Evolutionary conservation across 2,113 vertebrate species (phyloP).

Genomic region (Bombycilla garrulus): DNA sequence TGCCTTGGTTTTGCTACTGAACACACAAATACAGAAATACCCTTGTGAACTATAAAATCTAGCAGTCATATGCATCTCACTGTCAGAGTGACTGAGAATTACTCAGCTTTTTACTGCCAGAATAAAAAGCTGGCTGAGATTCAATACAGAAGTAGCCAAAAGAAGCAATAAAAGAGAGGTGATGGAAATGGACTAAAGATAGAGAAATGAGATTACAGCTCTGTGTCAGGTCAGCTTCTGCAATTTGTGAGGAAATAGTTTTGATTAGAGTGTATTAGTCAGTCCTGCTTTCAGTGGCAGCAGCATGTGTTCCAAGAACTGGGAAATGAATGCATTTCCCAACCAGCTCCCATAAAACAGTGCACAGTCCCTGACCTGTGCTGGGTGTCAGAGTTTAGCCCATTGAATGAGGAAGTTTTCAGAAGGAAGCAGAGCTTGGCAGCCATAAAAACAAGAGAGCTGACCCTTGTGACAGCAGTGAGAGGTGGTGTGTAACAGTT

Average conservation of each 20-base stretch:
- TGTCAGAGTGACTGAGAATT: not conserved
- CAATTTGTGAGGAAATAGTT: not conserved
- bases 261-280: not conserved
- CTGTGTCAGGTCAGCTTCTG: not conserved
- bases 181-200: not conserved
- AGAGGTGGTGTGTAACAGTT: not conserved
- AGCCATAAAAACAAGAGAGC: not conserved
- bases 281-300: not conserved
- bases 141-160: not conserved
- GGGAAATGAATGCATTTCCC: not conserved
- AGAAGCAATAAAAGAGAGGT: not conserved
- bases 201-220: not conserved
- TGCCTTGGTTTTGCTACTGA: not conserved
- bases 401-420: not conserved
- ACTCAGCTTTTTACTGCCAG: not conserved
- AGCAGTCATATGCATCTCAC: not conserved
- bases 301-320: not conserved
- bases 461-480: not conserved
- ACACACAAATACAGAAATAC: not conserved
- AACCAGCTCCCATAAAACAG: not conserved
- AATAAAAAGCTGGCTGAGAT: not conserved
- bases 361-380: rapidly evolving
- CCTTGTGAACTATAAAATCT: not conserved
- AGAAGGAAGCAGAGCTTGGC: not conserved
- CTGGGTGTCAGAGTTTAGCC: not conserved